Percentiles rank a stretch among this genome's conserved stretches.
Evolutionary conservation across 2,888 invertebrate genomes (phyloP).

Genomic region (Myathropa florea): DNA sequence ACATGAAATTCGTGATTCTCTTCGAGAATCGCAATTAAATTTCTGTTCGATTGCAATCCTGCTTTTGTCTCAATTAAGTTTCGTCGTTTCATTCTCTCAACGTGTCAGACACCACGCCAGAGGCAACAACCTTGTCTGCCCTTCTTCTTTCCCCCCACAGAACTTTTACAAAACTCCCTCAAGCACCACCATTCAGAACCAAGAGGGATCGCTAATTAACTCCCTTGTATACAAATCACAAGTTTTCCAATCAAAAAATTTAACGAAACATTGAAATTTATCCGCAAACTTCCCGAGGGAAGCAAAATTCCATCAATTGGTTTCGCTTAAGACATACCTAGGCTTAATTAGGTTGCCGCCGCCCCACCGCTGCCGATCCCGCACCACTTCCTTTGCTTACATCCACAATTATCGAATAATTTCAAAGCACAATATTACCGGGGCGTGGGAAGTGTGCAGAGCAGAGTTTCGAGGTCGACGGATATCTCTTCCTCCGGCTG

Average conservation of each 20-base stretch:
- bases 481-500: background rate
- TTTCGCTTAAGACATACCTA: constrained; percentile 1
- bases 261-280: constrained; percentile 35
- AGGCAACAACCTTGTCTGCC: too few relatives aligned
- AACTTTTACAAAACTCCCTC: too few relatives aligned
- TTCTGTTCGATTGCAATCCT: too few relatives aligned
- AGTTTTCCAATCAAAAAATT: constrained; percentile 43
- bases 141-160: too few relatives aligned
- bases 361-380: background rate
- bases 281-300: background rate
- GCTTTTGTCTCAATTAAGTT: too few relatives aligned
- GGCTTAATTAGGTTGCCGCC: constrained; percentile 30
- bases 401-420: constrained; percentile 33
- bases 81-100: too few relatives aligned
- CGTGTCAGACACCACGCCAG: too few relatives aligned
- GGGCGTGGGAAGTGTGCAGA: background rate
- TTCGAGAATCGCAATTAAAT: too few relatives aligned
- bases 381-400: background rate
- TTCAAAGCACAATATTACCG: background rate
- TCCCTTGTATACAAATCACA: constrained; percentile 13
- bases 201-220: background rate
- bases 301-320: background rate
- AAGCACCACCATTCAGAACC: background rate
- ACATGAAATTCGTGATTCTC: too few relatives aligned
- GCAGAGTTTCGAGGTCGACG: background rate